These are phyloP conservation scores for Ptychoptera albimana DNA, from an alignment of 2,888 invertebrate species.

Conservation along the genomic window DNA sequence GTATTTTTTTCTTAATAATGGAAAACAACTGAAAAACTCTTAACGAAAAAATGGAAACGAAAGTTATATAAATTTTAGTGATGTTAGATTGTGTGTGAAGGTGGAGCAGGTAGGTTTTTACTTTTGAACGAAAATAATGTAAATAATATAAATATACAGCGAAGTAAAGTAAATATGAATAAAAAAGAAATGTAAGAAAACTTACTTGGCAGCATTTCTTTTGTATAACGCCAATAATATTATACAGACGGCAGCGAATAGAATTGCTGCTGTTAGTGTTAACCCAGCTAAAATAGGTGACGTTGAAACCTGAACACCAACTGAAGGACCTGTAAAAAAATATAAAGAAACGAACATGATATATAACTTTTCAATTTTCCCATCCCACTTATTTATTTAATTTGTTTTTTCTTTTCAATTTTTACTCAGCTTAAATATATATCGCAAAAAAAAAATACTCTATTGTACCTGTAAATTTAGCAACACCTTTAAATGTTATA, in stretches of 20 bases:
- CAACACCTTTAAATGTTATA: constrained; percentile 71
- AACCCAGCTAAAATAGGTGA: constrained; percentile 63
- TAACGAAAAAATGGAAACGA: too few relatives aligned
- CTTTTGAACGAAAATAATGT: too few relatives aligned
- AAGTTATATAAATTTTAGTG: too few relatives aligned
- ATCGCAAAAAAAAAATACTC: not conserved
- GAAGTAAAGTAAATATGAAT: too few relatives aligned
- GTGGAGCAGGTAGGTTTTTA: too few relatives aligned
- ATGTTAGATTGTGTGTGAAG: too few relatives aligned
- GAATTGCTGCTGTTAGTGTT: constrained; percentile 56
- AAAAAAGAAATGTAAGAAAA: not conserved
- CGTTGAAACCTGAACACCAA: constrained; percentile 43
- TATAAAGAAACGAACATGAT: not conserved
- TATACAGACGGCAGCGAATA: constrained; percentile 61
- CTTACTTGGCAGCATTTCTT: constrained; percentile 28
- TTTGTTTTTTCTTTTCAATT: not conserved
- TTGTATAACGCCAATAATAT: constrained; percentile 57
- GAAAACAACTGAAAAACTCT: too few relatives aligned
- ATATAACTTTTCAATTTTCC: not conserved
- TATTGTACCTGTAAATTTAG: constrained; percentile 64
- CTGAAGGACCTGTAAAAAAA: constrained; percentile 39
- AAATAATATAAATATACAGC: too few relatives aligned
- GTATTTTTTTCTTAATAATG: too few relatives aligned
- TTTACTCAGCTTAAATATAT: not conserved
- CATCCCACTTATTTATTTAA: not conserved